phyloP scores from a whole-genome alignment of 2,888 invertebrate genomes.

The Pseudococcus viburni region DNA sequence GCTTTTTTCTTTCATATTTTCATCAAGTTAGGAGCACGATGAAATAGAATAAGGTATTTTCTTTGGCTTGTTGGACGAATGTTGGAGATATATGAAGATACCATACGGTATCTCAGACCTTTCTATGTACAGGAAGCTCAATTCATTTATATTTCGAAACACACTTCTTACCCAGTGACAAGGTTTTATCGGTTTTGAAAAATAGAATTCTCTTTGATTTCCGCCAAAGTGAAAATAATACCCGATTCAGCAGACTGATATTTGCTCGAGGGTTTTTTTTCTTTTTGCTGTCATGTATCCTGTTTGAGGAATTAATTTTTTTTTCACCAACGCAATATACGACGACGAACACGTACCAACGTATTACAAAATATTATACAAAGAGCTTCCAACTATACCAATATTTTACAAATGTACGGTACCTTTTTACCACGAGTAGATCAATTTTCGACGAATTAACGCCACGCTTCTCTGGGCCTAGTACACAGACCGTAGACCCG shows the following conservation, averaged over 20 bases:
- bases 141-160: not conserved
- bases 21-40: not conserved
- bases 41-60: not conserved
- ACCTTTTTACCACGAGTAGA: not conserved
- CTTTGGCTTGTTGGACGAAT: not conserved
- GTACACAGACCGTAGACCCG: not conserved
- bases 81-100: not conserved
- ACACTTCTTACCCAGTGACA: conserved; percentile 21
- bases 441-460: conserved; percentile 29
- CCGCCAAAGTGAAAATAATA: conserved; percentile 18
- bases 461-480: not conserved
- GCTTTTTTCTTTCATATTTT: conserved; percentile 8
- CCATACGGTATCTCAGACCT: not conserved
- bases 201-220: conserved; percentile 36
- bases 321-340: not conserved
- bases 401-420: not conserved
- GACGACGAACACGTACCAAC: conserved; percentile 12
- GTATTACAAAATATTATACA: not conserved
- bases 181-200: conserved; percentile 34
- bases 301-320: conserved; percentile 31
- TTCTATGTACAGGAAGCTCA: not conserved
- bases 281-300: not conserved
- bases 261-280: not conserved
- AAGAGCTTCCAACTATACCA: not conserved
- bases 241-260: conserved; percentile 37